phyloP scores from a whole-genome alignment of 2,797 vertebrate species.

The Sylvilagus floridanus region DNA sequence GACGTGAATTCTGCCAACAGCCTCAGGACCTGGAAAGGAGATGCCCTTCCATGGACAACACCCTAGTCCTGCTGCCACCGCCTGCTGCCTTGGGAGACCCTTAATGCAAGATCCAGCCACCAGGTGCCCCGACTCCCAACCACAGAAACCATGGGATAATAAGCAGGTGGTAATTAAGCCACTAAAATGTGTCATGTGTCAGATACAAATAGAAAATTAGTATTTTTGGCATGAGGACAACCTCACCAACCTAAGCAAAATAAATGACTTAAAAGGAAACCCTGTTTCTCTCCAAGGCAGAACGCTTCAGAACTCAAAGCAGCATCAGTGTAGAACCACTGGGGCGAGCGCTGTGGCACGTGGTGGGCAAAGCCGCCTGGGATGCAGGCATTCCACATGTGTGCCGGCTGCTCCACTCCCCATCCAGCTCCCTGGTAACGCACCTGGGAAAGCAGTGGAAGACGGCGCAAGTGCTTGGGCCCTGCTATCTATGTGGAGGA shows the following conservation, averaged over 20 bases:
- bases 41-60: neutral
- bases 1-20: neutral
- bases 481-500: too few species aligned
- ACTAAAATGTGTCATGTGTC: neutral
- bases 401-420: too few species aligned
- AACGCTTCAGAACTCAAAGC: conserved; percentile 41
- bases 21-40: neutral
- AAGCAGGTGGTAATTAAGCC: conserved; percentile 35
- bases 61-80: neutral
- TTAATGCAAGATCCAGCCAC: neutral
- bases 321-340: neutral
- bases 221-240: neutral
- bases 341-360: too few species aligned
- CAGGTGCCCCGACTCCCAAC: neutral
- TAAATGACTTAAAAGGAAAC: conserved; percentile 53
- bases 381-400: too few species aligned
- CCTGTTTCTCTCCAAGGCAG: conserved; percentile 34
- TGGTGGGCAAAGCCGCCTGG: too few species aligned
- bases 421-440: too few species aligned
- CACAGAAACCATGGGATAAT: neutral
- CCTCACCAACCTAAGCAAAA: conserved; percentile 27
- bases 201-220: conserved; percentile 33
- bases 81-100: neutral
- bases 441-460: too few species aligned
- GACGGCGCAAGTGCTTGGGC: too few species aligned